phyloP scores from a whole-genome alignment of 1,140 invertebrate genomes.

The Drosophila carrolli region DNA sequence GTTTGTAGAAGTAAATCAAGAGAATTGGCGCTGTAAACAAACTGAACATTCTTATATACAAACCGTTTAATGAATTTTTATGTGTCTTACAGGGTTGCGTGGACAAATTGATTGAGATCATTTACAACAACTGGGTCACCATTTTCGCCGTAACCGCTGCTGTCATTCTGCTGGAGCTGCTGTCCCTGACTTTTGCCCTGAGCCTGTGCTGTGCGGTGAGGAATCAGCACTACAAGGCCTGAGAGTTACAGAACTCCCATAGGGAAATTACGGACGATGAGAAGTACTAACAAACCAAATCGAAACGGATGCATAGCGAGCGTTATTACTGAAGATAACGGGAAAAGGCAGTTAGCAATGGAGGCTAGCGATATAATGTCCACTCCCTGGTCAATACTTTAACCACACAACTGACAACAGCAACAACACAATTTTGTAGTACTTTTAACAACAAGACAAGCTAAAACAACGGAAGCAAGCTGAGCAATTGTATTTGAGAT shows the following conservation, averaged over 20 bases:
- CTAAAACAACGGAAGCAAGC: constrained; percentile 22
- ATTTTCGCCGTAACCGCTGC: constrained; percentile 88
- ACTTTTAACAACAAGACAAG: constrained; percentile 60
- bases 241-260: constrained; percentile 85
- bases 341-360: constrained; percentile 47
- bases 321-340: constrained; percentile 54
- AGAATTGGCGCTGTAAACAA: constrained; percentile 46
- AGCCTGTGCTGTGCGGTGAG: constrained; percentile 91
- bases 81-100: constrained; percentile 89
- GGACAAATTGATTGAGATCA: constrained; percentile 88
- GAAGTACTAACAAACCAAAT: constrained; percentile 83
- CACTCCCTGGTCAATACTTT: constrained; percentile 43
- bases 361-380: constrained; percentile 17
- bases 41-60: constrained; percentile 12
- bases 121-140: constrained; percentile 87
- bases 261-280: constrained; percentile 84
- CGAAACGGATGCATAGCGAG: constrained; percentile 63
- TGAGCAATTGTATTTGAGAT: constrained; percentile 66
- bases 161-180: constrained; percentile 89
- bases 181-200: constrained; percentile 92
- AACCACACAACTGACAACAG: constrained; percentile 25
- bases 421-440: constrained; percentile 66
- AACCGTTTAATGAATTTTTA: constrained; percentile 22
- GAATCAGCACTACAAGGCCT: constrained; percentile 89
- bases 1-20: not conserved